Evolutionary conservation across 2,888 invertebrate species (phyloP), one percentile per base, ranked within the genome.

Genomic region (Neoitamus cyanurus): DNA sequence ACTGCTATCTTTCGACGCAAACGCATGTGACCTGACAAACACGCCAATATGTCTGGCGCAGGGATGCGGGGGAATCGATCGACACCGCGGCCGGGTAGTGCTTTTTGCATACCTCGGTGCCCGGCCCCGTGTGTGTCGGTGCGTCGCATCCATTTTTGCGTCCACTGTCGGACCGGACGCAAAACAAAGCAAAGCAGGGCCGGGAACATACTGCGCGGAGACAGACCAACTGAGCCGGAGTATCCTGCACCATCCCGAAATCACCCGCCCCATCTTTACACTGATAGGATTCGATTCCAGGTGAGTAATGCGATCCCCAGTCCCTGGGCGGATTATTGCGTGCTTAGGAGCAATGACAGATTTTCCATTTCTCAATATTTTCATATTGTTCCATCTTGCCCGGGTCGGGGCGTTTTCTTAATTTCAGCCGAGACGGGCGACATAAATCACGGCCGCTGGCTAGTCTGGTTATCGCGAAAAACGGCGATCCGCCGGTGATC

Each of bases 301-400:
- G 78, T 78, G 78, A 78, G 58, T 78, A 78, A 78, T 78, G 78
- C 48, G 48, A 78, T 78, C 82, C 42, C 34, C 36, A 37, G 69
- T 69, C 82, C 82, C 69, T 82, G 82, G 82, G 82, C 82, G 82
- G 28, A 82, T 69, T 83, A 86, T 87, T 86, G 87, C 87, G 87
- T 87, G 87, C 83, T 86, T 84, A 85, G 85, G 85, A 58, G 86
- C 87, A 87, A 87, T 87, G 87, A 87, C 87, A 87, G 86, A 87
- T 87, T 86, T 86, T 84, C 83, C 84, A 87, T 87, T 87, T 86
- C 83, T 85, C 86, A 85, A 83, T 86, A 84, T 85, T 84, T 85
- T 86, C 86, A 86, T 87, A 87, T 86, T 85, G 86, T 84, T 84
- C 84, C 69, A 68, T 69, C 69, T 34, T 58, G 15, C n/a, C 37